Evolutionary conservation across 2,113 vertebrate genomes (phyloP).

Genomic region (Oenanthe melanoleuca): DNA sequence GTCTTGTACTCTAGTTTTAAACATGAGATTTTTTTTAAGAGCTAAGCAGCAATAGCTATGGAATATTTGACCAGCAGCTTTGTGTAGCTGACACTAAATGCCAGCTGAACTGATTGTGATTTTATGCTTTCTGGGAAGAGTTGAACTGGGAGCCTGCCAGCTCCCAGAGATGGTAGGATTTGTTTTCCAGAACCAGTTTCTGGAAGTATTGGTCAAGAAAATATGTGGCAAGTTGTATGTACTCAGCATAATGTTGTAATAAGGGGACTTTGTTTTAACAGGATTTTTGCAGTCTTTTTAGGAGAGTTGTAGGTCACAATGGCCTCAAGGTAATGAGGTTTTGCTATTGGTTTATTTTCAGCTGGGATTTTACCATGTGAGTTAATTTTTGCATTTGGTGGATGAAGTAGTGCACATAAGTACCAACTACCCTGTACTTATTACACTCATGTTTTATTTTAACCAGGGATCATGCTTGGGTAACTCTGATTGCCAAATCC

Average conservation of each 20-base stretch:
- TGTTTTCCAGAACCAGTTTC: slow-evolving; percentile 34
- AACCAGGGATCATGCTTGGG: neutral
- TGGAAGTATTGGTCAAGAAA: neutral
- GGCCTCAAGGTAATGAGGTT: neutral
- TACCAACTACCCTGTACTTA: neutral
- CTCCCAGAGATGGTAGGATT: neutral
- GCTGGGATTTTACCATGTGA: neutral
- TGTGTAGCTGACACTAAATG: neutral
- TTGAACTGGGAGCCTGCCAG: neutral
- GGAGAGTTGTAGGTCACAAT: neutral
- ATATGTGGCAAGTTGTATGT: neutral
- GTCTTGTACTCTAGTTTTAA: neutral
- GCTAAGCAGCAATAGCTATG: neutral
- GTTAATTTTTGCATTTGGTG: neutral
- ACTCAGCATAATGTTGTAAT: neutral
- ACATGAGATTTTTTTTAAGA: neutral
- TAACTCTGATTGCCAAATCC: neutral
- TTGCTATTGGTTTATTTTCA: neutral
- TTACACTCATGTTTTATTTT: neutral
- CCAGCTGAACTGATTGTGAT: slow-evolving; percentile 6
- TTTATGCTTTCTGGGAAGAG: slow-evolving; percentile 13
- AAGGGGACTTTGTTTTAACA: neutral
- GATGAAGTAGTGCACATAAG: neutral
- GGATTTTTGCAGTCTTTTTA: neutral
- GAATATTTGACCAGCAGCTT: neutral